A percentile compares a stretch with the other conserved stretches of the same genome.
These are phyloP conservation scores for Podargus strigoides DNA, from an alignment of 2,797 vertebrate genomes.

Conservation along the genomic window DNA sequence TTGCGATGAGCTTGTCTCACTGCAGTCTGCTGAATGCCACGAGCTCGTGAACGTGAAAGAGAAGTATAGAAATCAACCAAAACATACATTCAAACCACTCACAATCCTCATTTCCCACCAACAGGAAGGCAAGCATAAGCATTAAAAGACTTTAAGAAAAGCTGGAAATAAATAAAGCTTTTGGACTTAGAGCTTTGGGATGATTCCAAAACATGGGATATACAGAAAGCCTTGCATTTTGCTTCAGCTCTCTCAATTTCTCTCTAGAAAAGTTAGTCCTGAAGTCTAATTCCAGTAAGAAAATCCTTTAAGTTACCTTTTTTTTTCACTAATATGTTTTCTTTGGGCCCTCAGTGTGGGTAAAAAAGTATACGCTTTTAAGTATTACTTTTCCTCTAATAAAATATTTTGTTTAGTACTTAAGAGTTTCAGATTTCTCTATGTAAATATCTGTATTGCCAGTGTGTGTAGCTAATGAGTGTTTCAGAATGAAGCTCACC, in stretches of 20 bases:
- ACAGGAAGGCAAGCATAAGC: accelerated
- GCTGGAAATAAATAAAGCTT: not conserved
- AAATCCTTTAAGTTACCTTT: not conserved
- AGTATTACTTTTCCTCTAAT: not conserved
- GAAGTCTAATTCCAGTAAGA: not conserved
- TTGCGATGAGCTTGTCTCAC: slow-evolving; percentile 69
- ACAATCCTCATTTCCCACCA: not conserved
- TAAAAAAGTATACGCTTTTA: not conserved
- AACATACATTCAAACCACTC: not conserved
- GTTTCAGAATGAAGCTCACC: not conserved
- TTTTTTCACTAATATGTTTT: not conserved
- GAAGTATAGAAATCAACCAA: not conserved
- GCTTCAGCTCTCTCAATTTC: not conserved
- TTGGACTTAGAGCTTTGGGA: not conserved
- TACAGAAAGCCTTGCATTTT: not conserved
- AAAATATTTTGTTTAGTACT: not conserved
- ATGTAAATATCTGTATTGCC: not conserved
- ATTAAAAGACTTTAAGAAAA: not conserved
- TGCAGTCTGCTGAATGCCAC: slow-evolving; percentile 58
- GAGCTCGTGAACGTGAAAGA: slow-evolving; percentile 37
- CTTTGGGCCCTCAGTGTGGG: not conserved
- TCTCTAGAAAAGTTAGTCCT: not conserved
- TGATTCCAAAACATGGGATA: not conserved
- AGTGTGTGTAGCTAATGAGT: accelerated
- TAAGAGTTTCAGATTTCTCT: not conserved